These are phyloP conservation scores for Psittacula cyanocephala DNA, from an alignment of 2,113 vertebrate species.

Conservation along the genomic window DNA sequence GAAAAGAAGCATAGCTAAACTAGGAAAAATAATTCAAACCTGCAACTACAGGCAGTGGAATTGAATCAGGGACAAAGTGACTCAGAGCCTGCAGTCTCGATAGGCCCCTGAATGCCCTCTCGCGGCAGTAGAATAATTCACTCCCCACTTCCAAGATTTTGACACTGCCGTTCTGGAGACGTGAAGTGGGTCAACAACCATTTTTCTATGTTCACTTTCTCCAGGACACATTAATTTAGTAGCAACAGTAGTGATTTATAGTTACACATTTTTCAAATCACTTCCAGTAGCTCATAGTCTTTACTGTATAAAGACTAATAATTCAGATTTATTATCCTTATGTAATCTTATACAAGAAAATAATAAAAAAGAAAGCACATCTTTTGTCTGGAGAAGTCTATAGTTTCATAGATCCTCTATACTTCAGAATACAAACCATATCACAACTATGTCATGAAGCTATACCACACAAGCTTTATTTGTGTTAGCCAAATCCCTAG, in stretches of 20 bases:
- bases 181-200: neutral
- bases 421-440: neutral
- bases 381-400: neutral
- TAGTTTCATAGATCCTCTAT: neutral
- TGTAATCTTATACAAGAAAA: neutral
- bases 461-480: neutral
- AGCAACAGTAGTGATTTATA: neutral
- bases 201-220: neutral
- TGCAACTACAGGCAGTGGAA: neutral
- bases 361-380: neutral
- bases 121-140: neutral
- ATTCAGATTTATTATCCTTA: neutral
- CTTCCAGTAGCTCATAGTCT: neutral
- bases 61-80: neutral
- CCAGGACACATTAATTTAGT: neutral
- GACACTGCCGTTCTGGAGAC: neutral
- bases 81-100: neutral
- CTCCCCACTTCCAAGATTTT: neutral
- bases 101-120: conserved; percentile 30
- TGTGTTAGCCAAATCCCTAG: neutral
- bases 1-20: neutral
- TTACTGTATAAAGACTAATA: neutral
- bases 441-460: neutral
- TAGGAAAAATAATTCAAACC: neutral
- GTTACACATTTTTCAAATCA: neutral